phyloP scores from a whole-genome alignment of 1,140 invertebrate species.

The Drosophila erecta region DNA sequence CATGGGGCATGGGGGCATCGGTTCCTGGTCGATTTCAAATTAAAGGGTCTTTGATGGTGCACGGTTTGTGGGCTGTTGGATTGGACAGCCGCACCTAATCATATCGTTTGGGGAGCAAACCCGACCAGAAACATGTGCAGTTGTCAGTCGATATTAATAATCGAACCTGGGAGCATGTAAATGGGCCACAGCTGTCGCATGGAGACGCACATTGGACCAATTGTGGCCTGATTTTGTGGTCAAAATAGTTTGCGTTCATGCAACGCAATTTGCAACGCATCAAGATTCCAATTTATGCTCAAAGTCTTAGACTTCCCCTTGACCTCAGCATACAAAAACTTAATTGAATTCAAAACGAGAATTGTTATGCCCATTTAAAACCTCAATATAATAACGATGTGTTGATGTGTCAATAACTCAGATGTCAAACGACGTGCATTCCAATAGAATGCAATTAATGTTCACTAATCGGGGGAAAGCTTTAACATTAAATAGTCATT shows the following conservation, averaged over 20 bases:
- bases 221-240: conserved; percentile 51
- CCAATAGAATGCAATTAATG: conserved; percentile 1
- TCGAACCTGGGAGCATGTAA: conserved; percentile 18
- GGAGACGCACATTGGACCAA: conserved; percentile 2
- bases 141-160: conserved; percentile 45
- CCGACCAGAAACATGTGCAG: conserved; percentile 32
- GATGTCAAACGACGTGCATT: not conserved
- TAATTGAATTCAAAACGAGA: conserved; percentile 5
- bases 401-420: not conserved
- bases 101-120: conserved; percentile 11
- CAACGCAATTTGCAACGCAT: conserved; percentile 6
- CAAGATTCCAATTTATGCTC: not conserved
- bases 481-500: too few relatives aligned
- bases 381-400: too few relatives aligned
- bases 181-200: conserved; percentile 3
- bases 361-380: not conserved
- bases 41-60: conserved; percentile 16
- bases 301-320: not conserved
- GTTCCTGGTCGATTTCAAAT: conserved; percentile 12
- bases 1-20: not conserved
- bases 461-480: too few relatives aligned
- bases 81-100: not conserved
- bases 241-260: conserved; percentile 40
- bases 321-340: not conserved
- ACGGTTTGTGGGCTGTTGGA: not conserved